These are phyloP conservation scores for Neuroterus valhalla DNA, from an alignment of 1,140 invertebrate species.

Conservation along the genomic window DNA sequence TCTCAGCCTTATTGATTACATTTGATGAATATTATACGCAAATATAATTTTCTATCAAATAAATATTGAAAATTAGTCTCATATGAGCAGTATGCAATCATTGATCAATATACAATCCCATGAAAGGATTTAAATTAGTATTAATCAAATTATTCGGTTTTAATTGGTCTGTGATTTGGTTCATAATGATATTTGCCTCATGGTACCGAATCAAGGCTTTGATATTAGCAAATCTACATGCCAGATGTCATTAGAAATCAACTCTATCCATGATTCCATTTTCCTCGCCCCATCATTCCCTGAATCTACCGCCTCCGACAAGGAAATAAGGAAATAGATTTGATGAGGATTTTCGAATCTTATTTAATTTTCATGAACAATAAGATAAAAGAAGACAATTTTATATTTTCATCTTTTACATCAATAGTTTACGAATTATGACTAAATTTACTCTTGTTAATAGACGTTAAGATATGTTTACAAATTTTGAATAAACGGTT, in stretches of 20 bases:
- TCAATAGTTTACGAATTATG: no score
- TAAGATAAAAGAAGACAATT: no score
- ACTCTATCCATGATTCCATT: slow-evolving; percentile 38
- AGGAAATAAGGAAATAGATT: not conserved
- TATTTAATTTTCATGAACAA: no score
- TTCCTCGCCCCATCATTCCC: slow-evolving; percentile 13
- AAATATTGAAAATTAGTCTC: slow-evolving; percentile 35
- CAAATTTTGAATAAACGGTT: no score
- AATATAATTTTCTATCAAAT: slow-evolving; percentile 33
- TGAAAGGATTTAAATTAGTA: slow-evolving; percentile 53
- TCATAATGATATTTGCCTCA: slow-evolving; percentile 46
- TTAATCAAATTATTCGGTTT: slow-evolving; percentile 31
- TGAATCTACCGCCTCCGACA: slow-evolving; percentile 31
- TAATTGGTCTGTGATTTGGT: slow-evolving; percentile 51
- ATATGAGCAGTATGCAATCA: slow-evolving; percentile 39
- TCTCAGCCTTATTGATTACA: not conserved
- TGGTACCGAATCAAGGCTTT: slow-evolving; percentile 45
- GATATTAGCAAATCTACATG: slow-evolving; percentile 36
- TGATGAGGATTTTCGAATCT: no score
- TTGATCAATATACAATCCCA: slow-evolving; percentile 50
- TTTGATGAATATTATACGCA: slow-evolving; percentile 11
- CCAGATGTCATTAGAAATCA: slow-evolving; percentile 54
- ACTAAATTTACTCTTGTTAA: no score
- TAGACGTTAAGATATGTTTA: no score
- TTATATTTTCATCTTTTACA: no score